Evolutionary conservation across 2,113 vertebrate genomes (phyloP).

Genomic region (Synodontis membranacea): DNA sequence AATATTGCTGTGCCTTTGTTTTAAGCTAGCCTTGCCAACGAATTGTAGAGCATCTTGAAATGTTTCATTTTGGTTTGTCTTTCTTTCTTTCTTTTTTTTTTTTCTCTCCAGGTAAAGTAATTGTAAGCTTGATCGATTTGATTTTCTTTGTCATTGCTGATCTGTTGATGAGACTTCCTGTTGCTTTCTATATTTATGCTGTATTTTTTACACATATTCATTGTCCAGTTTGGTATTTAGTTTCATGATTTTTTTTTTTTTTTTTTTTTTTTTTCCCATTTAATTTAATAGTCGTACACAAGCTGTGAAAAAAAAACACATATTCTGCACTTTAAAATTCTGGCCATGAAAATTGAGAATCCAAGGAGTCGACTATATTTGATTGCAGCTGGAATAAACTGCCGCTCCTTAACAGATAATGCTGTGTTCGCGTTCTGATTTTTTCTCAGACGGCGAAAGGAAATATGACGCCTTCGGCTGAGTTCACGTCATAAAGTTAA

Average conservation of each 20-base stretch:
- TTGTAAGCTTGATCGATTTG: conserved; percentile 65
- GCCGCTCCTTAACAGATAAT: conserved; percentile 66
- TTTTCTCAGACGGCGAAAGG: not conserved
- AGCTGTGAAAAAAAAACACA: conserved; percentile 75
- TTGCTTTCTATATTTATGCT: conserved; percentile 67
- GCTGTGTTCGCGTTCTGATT: conserved; percentile 32
- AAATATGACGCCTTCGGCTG: not conserved
- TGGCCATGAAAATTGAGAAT: conserved; percentile 70
- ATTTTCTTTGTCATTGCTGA: conserved; percentile 67
- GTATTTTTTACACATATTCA: conserved; percentile 66
- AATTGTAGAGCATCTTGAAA: conserved; percentile 65
- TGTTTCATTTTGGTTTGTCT: too few species aligned
- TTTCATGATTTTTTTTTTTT: conserved; percentile 54
- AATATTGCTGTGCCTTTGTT: conserved; percentile 83
- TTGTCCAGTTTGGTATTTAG: conserved; percentile 67
- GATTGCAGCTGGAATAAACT: conserved; percentile 76
- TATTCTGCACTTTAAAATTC: conserved; percentile 80
- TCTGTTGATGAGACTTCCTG: conserved; percentile 63
- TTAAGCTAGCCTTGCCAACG: conserved; percentile 81
- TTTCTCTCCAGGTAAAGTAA: conserved; percentile 44
- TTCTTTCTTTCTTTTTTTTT: conserved; percentile 63
- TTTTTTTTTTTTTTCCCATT: conserved; percentile 54
- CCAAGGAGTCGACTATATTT: conserved; percentile 68
- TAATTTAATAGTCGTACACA: conserved; percentile 73
- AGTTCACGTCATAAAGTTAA: not conserved